Base-by-base conservation (phyloP, 2,113 vertebrate genomes). In the Odontophorus gujanensis region DNA sequence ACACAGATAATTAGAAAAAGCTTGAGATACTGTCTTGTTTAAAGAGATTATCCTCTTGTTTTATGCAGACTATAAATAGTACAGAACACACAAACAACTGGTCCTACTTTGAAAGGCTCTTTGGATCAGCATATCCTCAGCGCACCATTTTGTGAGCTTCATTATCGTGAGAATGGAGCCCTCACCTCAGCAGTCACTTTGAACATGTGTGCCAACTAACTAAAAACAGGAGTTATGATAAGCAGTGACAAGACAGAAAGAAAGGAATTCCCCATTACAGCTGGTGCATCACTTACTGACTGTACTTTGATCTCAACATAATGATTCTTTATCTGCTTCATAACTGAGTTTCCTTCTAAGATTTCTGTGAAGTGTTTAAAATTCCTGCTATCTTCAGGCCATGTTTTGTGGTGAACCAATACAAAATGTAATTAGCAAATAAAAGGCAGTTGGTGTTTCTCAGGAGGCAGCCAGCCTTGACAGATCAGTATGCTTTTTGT, bases 361-460 rank as follows among this genome's bases (percentile, higher is more conserved):
- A 81, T 53, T 28, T 85, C 42, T 43, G 22, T 63, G 15, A 89
- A 90, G 47, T 61, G 59, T 80, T 87, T 43, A 55, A 78, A 92
- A 86, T 32, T 88, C 28, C 14, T 83, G 28, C 73, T 92, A 81
- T 47, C 25, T 73, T 82, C 51, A 13, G 15, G 73, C 32, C 34
- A 74, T 66, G 95, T 85, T 90, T 87, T 82, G 71, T 76, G 67
- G 71, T 45, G 45, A 92, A 66, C n/a, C 78, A 81, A 84, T n/a
- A 55, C 15, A 84, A 93, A 91, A 82, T 32, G 36, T 28, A 82
- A 77, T 85, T 89, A 89, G 45, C 45, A 76, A 82, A 89, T 58
- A 91, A 91, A 28, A 95, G 89, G 72, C 58, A 87, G 78, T 80
- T 85, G 55, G 71, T 55, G 25, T 92, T 93, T 88, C 85, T 96